Conservation (phyloP, 1,140 invertebrate species). For the Frieseomelitta varia region DNA sequence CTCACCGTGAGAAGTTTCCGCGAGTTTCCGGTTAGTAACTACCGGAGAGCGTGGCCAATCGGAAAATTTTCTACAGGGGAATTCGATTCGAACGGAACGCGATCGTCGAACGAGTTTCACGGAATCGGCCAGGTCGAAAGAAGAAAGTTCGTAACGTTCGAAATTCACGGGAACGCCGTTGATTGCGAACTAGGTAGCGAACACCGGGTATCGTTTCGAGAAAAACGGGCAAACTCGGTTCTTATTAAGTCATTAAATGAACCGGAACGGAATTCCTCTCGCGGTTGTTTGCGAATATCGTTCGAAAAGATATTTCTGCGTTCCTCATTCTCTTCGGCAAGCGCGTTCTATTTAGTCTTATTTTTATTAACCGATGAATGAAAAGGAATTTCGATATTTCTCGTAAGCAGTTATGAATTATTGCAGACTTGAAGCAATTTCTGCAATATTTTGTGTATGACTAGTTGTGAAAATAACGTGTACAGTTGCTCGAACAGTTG, state of each 20-base stretch:
- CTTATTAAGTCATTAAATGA: constrained; percentile 19
- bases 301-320: neutral
- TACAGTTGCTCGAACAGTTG: too few species aligned
- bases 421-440: too few species aligned
- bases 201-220: neutral
- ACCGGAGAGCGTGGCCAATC: neutral
- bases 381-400: neutral
- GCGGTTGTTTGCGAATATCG: neutral
- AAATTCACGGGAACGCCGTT: constrained; percentile 8
- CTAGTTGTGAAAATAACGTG: too few species aligned
- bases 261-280: neutral
- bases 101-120: neutral
- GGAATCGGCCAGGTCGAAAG: constrained; percentile 9
- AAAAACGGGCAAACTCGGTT: neutral
- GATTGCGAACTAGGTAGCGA: neutral
- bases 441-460: too few species aligned
- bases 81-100: constrained; percentile 7
- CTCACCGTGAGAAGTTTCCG: neutral
- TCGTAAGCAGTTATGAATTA: neutral
- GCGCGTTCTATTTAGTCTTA: too few species aligned
- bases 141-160: constrained; percentile 24
- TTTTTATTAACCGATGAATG: neutral
- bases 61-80: neutral
- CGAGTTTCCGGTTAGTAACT: neutral
- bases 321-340: neutral